A percentile compares a stretch with the other conserved stretches of the same genome.
Conservation (phyloP, 2,888 invertebrate genomes). For the Alviniconcha strummeri region DNA sequence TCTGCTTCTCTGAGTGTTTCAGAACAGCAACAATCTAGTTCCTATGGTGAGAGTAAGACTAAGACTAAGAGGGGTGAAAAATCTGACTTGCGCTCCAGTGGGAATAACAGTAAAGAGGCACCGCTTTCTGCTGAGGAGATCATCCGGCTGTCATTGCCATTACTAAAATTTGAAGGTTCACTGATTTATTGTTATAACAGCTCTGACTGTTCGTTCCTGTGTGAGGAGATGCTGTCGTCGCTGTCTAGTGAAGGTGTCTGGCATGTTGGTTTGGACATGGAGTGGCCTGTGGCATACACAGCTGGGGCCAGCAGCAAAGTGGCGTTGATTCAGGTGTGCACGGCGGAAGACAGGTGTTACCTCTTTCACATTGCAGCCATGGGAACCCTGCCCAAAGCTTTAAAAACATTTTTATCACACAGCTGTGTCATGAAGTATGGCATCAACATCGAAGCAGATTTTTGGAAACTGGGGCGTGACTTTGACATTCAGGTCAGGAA, state of each 20-base stretch:
- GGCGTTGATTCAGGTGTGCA: conserved; percentile 59
- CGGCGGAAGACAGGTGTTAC: conserved; percentile 54
- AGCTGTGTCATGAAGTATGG: conserved; percentile 55
- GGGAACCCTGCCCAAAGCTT: conserved; percentile 50
- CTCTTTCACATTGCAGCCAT: conserved; percentile 62
- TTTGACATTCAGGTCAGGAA: conserved; percentile 54
- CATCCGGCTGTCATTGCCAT: conserved; percentile 47
- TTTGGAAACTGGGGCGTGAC: conserved; percentile 64
- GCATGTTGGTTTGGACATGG: conserved; percentile 61
- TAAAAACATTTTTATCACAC: conserved; percentile 51
- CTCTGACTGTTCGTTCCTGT: conserved; percentile 58
- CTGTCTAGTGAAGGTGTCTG: conserved; percentile 30
- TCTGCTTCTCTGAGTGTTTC: background rate
- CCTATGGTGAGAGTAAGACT: too few relatives aligned
- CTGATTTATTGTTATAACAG: conserved; percentile 55
- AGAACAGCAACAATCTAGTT: background rate
- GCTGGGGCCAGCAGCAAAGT: conserved; percentile 53
- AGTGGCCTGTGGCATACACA: conserved; percentile 63
- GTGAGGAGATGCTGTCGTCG: conserved; percentile 53
- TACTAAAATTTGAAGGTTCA: conserved; percentile 49
- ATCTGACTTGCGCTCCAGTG: too few relatives aligned
- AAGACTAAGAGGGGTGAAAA: background rate
- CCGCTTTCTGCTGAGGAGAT: conserved; percentile 37
- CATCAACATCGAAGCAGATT: conserved; percentile 57
- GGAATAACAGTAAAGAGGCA: background rate